Percentiles rank a stretch among this genome's conserved stretches.
Evolutionary conservation across 2,888 invertebrate genomes (phyloP).

Genomic region (Phytoseiulus persimilis): DNA sequence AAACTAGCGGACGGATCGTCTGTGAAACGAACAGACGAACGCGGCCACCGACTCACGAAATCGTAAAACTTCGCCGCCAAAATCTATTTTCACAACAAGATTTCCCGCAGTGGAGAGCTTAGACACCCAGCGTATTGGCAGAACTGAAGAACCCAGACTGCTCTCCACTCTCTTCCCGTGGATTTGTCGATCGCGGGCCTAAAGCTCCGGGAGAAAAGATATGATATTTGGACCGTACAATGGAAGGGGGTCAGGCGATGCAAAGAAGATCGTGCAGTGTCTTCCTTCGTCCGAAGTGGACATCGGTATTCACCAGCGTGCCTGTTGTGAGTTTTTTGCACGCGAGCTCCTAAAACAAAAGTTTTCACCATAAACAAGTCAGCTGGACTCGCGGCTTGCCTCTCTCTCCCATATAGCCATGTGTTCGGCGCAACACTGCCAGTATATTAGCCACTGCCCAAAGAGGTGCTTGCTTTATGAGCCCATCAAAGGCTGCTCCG

Average conservation of each 20-base stretch:
- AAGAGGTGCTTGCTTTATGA: not conserved
- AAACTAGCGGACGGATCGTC: no score
- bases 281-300: not conserved
- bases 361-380: not conserved
- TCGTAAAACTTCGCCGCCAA: no score
- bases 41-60: no score
- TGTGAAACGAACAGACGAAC: no score
- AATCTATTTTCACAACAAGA: no score
- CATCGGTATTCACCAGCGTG: not conserved
- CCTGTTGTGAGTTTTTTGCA: not conserved
- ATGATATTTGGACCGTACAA: not conserved
- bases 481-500: not conserved
- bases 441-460: not conserved
- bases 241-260: no score
- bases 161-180: no score
- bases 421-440: not conserved
- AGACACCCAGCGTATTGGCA: no score
- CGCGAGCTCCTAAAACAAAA: not conserved
- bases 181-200: not conserved
- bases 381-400: not conserved
- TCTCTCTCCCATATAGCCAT: not conserved
- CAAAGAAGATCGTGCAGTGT: no score
- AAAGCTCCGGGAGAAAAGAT: not conserved
- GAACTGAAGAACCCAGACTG: no score
- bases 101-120: no score